These are phyloP conservation scores for Bradypodion ventrale DNA, from an alignment of 2,797 vertebrate genomes.

Conservation along the genomic window DNA sequence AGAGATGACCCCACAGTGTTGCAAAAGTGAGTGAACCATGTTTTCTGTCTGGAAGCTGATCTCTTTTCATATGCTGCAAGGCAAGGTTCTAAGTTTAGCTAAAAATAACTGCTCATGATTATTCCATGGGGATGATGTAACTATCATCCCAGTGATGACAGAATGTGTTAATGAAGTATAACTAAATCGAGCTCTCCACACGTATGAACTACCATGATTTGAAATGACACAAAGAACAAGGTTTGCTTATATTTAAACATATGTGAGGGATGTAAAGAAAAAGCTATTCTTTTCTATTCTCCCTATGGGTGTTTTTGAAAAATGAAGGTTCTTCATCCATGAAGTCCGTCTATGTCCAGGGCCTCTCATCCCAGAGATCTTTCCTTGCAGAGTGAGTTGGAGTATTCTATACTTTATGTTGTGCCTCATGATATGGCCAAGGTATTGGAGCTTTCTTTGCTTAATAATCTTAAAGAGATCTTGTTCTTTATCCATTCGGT, in stretches of 20 bases:
- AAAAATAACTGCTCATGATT: conserved; percentile 4
- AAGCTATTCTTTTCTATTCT: background rate
- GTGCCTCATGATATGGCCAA: no score
- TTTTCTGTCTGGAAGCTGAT: background rate
- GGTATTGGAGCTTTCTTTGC: no score
- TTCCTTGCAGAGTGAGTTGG: no score
- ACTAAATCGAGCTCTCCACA: background rate
- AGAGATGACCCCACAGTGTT: background rate
- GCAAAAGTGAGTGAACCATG: background rate
- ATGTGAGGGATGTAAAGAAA: background rate
- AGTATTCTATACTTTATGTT: no score
- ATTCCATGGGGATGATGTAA: background rate
- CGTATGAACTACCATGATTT: background rate
- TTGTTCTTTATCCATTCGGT: no score
- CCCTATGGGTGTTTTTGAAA: background rate
- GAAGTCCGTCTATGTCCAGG: no score
- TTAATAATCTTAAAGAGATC: no score
- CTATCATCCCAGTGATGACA: background rate
- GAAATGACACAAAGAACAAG: background rate
- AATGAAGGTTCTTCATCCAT: no score
- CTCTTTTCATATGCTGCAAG: background rate
- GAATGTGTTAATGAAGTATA: background rate
- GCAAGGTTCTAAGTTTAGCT: background rate
- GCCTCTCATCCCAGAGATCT: no score
- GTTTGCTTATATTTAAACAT: conserved; percentile 3